Base-by-base conservation (phyloP, 2,888 invertebrate genomes). In the Bibio marci region DNA sequence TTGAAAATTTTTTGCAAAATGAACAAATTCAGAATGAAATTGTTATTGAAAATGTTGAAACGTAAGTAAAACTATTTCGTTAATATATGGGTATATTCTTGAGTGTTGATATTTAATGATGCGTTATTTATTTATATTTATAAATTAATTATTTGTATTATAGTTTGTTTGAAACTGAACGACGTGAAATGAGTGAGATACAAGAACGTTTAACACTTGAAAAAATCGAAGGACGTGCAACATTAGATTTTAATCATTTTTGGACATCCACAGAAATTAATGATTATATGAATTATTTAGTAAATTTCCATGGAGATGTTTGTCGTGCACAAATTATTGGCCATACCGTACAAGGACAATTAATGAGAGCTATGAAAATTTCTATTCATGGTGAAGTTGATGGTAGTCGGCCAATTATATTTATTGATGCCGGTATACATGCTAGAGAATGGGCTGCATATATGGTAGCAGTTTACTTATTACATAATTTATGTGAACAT, bases 391-490 rank as follows among this genome's bases (percentile, higher is more conserved):
- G 22, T 22, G 22, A 22, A 22, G 63, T 64, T 41, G 62, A 65
- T 31, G 28, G 37, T 0, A 54, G 50, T 13, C 71, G 71, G 40
- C 74, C 74, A 0, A 59, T 67, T 2, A 66, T 76, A 46, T 57
- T 74, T 44, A 63, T 75, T 17, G 76, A 76, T 44, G 73, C 65
- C 34, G 71, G 69, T 2, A 70, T 73, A 34, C 75, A 75, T 49
- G 68, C 73, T 1, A 65, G 76, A 34, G 76, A 77, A 59, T 76
- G 76, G 76, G 69, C 73, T 42, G 63, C 74, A 1, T 70, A 71
- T 1, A 67, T 72, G 0, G 58, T 65, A 2, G 70, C 70, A 1
- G 60, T 72, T 2, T 74, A 69, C 54, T 62, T 69, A 25, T 70
- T 76, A 39, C 61, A 66, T 42, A 69, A 73, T 49, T 51, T 76